Base-by-base conservation (phyloP, 2,797 vertebrate species). In the Myotis myotis region DNA sequence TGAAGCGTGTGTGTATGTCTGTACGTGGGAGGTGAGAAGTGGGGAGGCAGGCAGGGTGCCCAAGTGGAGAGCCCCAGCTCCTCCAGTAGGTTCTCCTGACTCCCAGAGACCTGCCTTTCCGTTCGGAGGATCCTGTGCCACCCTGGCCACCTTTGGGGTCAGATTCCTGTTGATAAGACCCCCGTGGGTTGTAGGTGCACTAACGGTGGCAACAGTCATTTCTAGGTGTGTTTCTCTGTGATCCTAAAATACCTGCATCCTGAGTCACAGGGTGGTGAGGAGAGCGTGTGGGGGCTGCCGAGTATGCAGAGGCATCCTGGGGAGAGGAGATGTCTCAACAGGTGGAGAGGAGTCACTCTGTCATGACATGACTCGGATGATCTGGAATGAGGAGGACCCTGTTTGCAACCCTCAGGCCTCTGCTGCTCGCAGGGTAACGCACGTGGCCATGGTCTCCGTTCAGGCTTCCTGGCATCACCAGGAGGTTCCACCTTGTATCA, bases 221-320 rank as follows among this genome's bases (percentile, higher is more conserved):
- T 78, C 47, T 30, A 36, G 28, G 60, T 79, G 84, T 93, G 64
- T 60, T 93, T 89, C 70, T 78, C 33, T 41, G 78, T 79, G 83
- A 72, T 47, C 62, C 53, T 15, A 15, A 70, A 44, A 86, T 57
- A 47, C 41, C 75, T 33, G 70, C 2, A 0, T 2, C 17, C 70
- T 80, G 94, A 96, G 55, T 95, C 94, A 95, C 16, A 55, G 36
- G n/a, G 5, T n/a, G n/a, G 36, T 1, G 36, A 74, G 71, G 19
- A 38, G 49, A 11, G n/a, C 1, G 0, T 9, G 33, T 16, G 7
- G 36, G 44, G 23, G 10, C 47, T 78, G 88, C 57, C 1, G 10
- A n/a, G 66, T 87, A 11, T 0, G 36, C 38, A n/a, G 57, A 66
- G 44, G 47, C 88, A 70, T 60, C 71, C 0, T 2, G 30, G 30